These are phyloP conservation scores for Myotis planiceps DNA, from an alignment of 2,797 vertebrate genomes.

Conservation along the genomic window DNA sequence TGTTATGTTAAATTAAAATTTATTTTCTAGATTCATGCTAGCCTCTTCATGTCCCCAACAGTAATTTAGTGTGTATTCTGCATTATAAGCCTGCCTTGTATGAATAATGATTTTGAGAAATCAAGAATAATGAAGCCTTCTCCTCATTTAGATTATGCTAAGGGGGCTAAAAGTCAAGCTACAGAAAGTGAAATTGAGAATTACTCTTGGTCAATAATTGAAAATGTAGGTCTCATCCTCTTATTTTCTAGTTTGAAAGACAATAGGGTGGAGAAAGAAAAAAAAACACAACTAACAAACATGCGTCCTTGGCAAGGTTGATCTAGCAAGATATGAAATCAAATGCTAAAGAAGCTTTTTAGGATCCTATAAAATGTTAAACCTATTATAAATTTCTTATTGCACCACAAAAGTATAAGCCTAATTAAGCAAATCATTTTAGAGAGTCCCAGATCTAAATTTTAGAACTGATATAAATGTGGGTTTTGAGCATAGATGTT, in stretches of 20 bases:
- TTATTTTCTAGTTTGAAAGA: neutral
- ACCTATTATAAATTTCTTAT: conserved; percentile 33
- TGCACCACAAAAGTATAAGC: neutral
- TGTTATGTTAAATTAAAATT: neutral
- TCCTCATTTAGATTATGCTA: neutral
- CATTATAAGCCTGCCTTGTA: neutral
- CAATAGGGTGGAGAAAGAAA: neutral
- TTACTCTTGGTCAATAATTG: neutral
- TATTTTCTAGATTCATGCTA: neutral
- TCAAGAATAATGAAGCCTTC: neutral
- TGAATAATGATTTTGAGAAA: neutral
- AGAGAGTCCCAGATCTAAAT: neutral
- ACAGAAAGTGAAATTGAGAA: neutral
- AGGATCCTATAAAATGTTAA: conserved; percentile 44
- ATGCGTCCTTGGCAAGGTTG: neutral
- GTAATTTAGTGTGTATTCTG: neutral
- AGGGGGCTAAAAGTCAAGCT: neutral
- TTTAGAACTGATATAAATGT: conserved; percentile 26
- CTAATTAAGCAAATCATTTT: conserved; percentile 40
- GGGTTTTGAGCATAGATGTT: neutral
- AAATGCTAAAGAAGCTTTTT: conserved; percentile 3
- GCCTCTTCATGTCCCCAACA: neutral
- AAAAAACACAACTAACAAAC: neutral
- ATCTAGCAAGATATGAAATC: neutral
- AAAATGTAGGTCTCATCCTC: neutral